These are phyloP conservation scores for Cisticola juncidis DNA, from an alignment of 2,113 vertebrate species.

Conservation along the genomic window DNA sequence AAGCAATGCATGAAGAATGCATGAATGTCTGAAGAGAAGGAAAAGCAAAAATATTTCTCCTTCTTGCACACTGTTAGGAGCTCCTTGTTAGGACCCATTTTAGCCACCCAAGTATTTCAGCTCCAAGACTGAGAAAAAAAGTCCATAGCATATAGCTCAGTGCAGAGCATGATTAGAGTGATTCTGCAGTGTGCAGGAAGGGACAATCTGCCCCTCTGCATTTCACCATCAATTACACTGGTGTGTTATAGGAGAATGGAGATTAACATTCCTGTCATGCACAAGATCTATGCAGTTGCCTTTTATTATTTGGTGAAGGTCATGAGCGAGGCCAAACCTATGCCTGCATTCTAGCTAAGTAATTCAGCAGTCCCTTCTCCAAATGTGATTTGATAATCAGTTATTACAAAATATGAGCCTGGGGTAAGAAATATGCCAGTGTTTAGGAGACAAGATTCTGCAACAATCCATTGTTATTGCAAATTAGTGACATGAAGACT, in stretches of 20 bases:
- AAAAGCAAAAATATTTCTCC: not conserved
- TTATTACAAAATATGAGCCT: not conserved
- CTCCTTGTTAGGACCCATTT: not conserved
- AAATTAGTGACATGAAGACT: not conserved
- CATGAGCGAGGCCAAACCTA: constrained; percentile 18
- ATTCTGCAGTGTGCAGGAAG: not conserved
- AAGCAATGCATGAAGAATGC: not conserved
- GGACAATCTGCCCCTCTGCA: not conserved
- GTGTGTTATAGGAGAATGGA: not conserved
- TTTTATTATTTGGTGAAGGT: constrained; percentile 45
- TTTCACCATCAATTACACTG: constrained; percentile 4
- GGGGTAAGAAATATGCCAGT: not conserved
- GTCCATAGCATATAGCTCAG: not conserved
- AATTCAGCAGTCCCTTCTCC: not conserved
- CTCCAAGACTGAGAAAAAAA: not conserved
- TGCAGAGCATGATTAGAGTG: not conserved
- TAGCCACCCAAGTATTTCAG: not conserved
- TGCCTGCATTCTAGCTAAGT: not conserved
- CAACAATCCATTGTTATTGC: not conserved
- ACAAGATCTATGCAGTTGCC: constrained; percentile 1
- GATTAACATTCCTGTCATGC: constrained; percentile 20
- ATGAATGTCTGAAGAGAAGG: not conserved
- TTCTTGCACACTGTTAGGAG: not conserved
- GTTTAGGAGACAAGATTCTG: not conserved
- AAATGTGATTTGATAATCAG: constrained; percentile 4